Conservation (phyloP, 2,888 invertebrate species). For the Coenonympha arcania region DNA sequence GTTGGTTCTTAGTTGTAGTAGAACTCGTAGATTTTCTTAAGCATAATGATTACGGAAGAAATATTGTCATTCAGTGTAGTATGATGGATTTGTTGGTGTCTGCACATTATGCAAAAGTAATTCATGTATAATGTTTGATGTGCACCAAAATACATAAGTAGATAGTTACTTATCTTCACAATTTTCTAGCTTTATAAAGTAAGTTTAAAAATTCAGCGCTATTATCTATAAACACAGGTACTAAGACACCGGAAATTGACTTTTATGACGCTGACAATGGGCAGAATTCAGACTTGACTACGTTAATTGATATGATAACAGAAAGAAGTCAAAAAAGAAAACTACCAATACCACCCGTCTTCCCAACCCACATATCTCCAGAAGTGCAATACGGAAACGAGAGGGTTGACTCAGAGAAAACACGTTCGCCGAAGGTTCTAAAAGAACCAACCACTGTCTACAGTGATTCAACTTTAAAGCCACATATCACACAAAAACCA, state of each 20-base stretch:
- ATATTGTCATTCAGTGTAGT: too few species aligned
- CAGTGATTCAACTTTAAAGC: slow-evolving; percentile 57
- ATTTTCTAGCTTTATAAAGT: too few species aligned
- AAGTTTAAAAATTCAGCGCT: too few species aligned
- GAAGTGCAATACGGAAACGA: slow-evolving; percentile 72
- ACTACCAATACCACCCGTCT: slow-evolving; percentile 54
- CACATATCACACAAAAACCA: slow-evolving; percentile 65
- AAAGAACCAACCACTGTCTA: slow-evolving; percentile 36
- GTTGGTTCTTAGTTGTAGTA: too few species aligned
- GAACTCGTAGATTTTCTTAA: too few species aligned
- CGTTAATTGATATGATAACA: slow-evolving; percentile 38
- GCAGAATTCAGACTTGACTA: slow-evolving; percentile 40
- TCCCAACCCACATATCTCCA: slow-evolving; percentile 61
- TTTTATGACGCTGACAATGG: slow-evolving; percentile 56
- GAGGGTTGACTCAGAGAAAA: slow-evolving; percentile 54
- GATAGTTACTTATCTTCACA: too few species aligned
- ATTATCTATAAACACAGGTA: slow-evolving; percentile 49
- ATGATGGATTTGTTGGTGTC: too few species aligned
- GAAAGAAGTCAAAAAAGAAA: slow-evolving; percentile 40
- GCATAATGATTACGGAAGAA: too few species aligned
- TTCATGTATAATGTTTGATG: too few species aligned
- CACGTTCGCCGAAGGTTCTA: slow-evolving; percentile 49
- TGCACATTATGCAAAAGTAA: too few species aligned
- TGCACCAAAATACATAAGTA: too few species aligned
- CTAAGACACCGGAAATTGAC: slow-evolving; percentile 65